Evolutionary conservation across 2,888 invertebrate species (phyloP).

Genomic region (Nomada ferruginata): DNA sequence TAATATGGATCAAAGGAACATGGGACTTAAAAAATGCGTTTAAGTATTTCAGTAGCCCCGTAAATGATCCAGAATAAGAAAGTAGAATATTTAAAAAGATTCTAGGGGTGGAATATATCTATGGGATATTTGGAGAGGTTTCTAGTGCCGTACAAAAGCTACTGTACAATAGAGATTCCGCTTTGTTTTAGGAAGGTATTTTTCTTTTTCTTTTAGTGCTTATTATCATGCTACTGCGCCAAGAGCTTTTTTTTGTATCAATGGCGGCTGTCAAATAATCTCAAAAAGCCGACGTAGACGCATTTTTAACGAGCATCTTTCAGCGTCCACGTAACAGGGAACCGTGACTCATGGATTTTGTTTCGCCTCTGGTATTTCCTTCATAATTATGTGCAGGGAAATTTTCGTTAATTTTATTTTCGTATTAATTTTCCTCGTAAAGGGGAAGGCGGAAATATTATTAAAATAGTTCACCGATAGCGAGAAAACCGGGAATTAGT

Average conservation of each 20-base stretch:
- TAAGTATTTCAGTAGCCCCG: too few species aligned
- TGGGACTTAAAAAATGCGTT: too few species aligned
- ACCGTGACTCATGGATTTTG: slow-evolving; percentile 37
- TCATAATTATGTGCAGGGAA: neutral
- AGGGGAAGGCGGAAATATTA: too few species aligned
- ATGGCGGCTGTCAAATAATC: slow-evolving; percentile 35
- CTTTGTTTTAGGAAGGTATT: neutral
- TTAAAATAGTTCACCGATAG: neutral
- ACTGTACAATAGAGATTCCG: neutral
- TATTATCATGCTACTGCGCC: neutral
- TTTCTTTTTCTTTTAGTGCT: neutral
- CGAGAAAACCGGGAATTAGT: too few species aligned
- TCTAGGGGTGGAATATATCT: neutral
- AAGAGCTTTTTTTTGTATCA: slow-evolving; percentile 25
- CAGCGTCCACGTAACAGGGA: slow-evolving; percentile 32
- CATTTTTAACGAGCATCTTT: slow-evolving; percentile 53
- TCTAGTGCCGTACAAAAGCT: neutral
- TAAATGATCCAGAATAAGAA: too few species aligned
- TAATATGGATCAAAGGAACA: too few species aligned
- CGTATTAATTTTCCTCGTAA: neutral
- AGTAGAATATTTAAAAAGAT: too few species aligned
- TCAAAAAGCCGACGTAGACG: slow-evolving; percentile 27
- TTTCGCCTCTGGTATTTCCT: slow-evolving; percentile 30
- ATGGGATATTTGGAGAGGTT: neutral
- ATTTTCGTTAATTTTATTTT: neutral